A percentile compares a stretch with the other conserved stretches of the same genome.
Conservation (phyloP, 1,140 invertebrate species). For the Caerostris extrusa region DNA sequence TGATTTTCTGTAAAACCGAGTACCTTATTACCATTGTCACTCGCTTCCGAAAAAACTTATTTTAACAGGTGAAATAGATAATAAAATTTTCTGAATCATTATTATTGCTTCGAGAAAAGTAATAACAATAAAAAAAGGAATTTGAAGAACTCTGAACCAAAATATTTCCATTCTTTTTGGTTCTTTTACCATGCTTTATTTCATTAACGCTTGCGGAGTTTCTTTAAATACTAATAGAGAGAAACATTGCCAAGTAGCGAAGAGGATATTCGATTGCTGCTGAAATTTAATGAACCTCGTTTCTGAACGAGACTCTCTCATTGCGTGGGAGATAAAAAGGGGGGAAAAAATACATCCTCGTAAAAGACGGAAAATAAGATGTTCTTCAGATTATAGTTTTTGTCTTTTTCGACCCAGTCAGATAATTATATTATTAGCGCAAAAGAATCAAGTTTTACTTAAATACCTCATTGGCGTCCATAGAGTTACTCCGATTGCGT, state of each 20-base stretch:
- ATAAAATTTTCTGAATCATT: too few species aligned
- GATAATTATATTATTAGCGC: conserved; percentile 30
- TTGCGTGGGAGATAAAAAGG: not conserved
- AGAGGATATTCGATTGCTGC: conserved; percentile 45
- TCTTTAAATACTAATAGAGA: conserved; percentile 47
- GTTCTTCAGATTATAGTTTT: conserved; percentile 40
- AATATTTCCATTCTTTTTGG: not conserved
- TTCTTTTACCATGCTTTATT: conserved; percentile 19
- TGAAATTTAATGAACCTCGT: conserved; percentile 53
- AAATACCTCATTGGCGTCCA: conserved; percentile 45
- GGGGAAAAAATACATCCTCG: not conserved
- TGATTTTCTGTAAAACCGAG: too few species aligned
- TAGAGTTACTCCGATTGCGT: conserved; percentile 1
- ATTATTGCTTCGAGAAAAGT: too few species aligned
- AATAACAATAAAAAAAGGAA: not conserved
- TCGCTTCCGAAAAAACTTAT: too few species aligned
- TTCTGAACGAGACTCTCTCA: not conserved
- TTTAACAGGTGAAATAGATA: too few species aligned
- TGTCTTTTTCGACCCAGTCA: conserved; percentile 10
- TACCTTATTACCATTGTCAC: too few species aligned
- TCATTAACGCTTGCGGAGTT: conserved; percentile 36
- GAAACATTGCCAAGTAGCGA: conserved; percentile 22
- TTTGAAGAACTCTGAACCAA: not conserved
- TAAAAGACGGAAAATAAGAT: conserved; percentile 29
- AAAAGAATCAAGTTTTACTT: conserved; percentile 33